These are phyloP conservation scores for Dryoscopus gambensis DNA, from an alignment of 2,113 vertebrate species.

Conservation along the genomic window DNA sequence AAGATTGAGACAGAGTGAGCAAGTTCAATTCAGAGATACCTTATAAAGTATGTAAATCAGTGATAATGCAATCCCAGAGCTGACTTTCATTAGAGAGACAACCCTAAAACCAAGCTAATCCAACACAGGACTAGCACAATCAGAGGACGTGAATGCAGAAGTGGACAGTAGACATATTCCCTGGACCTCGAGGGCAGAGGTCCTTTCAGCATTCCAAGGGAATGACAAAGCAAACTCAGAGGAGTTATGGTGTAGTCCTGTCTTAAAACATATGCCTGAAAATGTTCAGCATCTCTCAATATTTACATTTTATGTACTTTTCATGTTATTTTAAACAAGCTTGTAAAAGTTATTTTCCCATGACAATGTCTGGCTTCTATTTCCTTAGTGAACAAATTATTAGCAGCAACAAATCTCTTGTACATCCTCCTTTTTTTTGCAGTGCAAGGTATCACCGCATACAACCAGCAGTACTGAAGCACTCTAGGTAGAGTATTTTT, in stretches of 20 bases:
- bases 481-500: not conserved
- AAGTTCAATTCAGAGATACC: not conserved
- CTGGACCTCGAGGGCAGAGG: not conserved
- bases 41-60: not conserved
- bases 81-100: not conserved
- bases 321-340: not conserved
- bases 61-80: not conserved
- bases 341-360: not conserved
- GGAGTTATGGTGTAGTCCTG: not conserved
- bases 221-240: not conserved
- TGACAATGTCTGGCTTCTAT: not conserved
- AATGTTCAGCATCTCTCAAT: not conserved
- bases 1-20: not conserved
- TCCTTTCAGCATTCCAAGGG: not conserved
- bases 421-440: not conserved
- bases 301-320: not conserved
- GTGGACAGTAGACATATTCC: not conserved
- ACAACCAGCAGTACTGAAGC: not conserved
- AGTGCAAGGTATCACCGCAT: not conserved
- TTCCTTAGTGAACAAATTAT: not conserved
- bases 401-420: not conserved
- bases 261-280: not conserved
- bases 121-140: not conserved
- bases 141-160: not conserved
- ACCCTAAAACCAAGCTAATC: not conserved